phyloP scores from a whole-genome alignment of 2,113 vertebrate species.

The Copsychus sechellarum region DNA sequence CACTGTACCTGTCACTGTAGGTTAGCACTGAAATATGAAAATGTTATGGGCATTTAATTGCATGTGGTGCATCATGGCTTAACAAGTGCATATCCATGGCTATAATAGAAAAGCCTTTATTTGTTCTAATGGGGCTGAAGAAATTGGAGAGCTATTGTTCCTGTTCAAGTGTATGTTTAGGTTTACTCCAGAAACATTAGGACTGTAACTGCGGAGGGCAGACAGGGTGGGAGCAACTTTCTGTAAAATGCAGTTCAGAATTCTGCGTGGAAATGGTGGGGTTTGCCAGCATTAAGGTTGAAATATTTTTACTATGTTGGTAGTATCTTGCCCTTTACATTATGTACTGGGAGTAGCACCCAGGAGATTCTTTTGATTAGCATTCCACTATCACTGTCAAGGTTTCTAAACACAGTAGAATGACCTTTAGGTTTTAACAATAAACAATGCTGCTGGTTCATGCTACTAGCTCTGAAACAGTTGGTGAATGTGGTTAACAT shows the following conservation, averaged over 20 bases:
- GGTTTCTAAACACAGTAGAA: slow-evolving; percentile 30
- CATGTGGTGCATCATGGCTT: not conserved
- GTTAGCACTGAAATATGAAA: not conserved
- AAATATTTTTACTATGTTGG: not conserved
- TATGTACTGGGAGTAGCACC: not conserved
- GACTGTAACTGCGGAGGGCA: not conserved
- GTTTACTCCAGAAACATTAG: not conserved
- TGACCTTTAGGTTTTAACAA: slow-evolving; percentile 10
- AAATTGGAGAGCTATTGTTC: not conserved
- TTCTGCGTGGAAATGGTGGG: not conserved
- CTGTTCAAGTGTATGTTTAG: not conserved
- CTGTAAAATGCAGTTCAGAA: not conserved
- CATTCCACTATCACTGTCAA: not conserved
- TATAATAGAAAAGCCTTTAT: not conserved
- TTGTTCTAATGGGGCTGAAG: not conserved
- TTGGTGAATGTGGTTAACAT: not conserved
- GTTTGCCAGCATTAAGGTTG: not conserved
- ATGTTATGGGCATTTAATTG: not conserved
- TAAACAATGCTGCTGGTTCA: not conserved
- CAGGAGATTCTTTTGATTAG: slow-evolving; percentile 26
- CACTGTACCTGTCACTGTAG: not conserved
- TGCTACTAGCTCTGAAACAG: not conserved
- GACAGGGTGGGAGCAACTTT: not conserved
- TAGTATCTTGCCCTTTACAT: not conserved
- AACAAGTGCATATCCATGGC: not conserved